Percentiles rank a stretch among this genome's conserved stretches.
Conservation (phyloP, 2,113 vertebrate species). For the Python bivittatus region DNA sequence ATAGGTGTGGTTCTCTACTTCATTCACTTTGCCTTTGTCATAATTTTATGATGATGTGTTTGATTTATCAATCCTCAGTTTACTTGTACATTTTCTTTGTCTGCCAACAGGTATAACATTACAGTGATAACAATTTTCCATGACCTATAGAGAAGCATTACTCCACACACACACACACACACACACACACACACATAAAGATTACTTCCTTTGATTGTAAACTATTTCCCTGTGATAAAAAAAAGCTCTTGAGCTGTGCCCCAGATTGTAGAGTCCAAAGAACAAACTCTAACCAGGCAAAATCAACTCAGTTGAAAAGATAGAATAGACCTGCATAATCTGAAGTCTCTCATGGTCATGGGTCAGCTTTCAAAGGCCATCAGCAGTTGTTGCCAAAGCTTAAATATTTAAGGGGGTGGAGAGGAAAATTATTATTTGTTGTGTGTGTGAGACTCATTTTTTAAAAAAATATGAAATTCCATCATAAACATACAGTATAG, state of each 20-base stretch:
- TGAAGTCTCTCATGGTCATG: neutral
- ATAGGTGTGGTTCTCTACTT: conserved; percentile 12
- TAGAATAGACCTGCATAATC: neutral
- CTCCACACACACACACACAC: too few species aligned
- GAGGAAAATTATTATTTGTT: neutral
- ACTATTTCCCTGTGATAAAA: neutral
- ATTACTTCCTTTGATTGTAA: neutral
- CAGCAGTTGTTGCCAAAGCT: neutral
- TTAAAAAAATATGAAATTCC: neutral
- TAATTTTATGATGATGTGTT: neutral
- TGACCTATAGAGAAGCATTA: neutral
- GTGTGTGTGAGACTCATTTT: neutral
- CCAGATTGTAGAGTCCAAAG: neutral
- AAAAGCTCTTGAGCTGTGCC: neutral
- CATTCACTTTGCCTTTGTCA: neutral
- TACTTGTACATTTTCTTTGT: conserved; percentile 33
- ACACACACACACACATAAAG: too few species aligned
- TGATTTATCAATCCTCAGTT: conserved; percentile 6
- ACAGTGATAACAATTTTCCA: neutral
- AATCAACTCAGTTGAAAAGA: neutral
- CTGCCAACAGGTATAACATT: neutral
- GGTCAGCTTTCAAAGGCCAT: neutral
- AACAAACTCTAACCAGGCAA: neutral
- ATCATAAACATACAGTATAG: too few species aligned
- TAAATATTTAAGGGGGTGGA: neutral